Conservation (phyloP, 2,888 invertebrate genomes). For the Andricus curvator region DNA sequence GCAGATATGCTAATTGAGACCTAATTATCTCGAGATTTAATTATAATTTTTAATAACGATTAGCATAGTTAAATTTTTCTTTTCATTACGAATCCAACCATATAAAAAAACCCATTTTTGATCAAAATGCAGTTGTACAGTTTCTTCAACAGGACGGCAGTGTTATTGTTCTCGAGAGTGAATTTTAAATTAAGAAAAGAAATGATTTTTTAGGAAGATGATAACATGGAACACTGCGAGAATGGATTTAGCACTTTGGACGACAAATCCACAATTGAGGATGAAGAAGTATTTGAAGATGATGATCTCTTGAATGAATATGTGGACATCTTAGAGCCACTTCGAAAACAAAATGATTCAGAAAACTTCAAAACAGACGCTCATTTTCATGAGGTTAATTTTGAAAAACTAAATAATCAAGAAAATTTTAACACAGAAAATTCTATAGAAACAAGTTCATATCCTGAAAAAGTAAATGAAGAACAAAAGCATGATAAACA, state of each 20-base stretch:
- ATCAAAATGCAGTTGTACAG: too few species aligned
- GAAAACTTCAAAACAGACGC: background rate
- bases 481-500: background rate
- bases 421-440: constrained; percentile 43
- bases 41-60: too few species aligned
- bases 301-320: constrained; percentile 12
- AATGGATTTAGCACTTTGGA: constrained; percentile 16
- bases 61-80: too few species aligned
- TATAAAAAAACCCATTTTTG: too few species aligned
- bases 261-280: constrained; percentile 6
- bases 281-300: constrained; percentile 11
- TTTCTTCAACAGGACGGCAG: too few species aligned
- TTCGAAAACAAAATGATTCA: background rate
- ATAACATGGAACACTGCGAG: constrained; percentile 1
- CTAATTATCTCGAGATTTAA: too few species aligned
- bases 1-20: too few species aligned
- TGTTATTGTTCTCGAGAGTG: too few species aligned
- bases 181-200: background rate
- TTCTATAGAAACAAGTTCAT: constrained; percentile 1
- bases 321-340: background rate
- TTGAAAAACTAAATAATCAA: constrained; percentile 32
- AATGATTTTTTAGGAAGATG: background rate
- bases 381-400: background rate
- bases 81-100: too few species aligned
- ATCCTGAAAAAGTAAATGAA: constrained; percentile 31